Evolutionary conservation across 2,113 vertebrate genomes (phyloP), one percentile per base, ranked within the genome.

Genomic region (Megaceryle torquata): DNA sequence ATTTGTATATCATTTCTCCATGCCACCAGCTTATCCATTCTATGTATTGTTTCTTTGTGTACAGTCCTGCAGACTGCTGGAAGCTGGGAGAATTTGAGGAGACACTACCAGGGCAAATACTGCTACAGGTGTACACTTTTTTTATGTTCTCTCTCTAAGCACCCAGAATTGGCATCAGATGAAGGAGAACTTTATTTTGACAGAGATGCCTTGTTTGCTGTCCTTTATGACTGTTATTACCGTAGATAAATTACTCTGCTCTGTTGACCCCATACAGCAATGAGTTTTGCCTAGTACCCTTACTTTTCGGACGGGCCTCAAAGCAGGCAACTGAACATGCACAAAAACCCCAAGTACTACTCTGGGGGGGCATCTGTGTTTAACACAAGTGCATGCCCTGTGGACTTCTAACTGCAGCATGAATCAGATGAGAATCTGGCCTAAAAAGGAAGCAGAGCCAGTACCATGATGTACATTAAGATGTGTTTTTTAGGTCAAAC

Each of bases 1-100:
- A 44, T 63, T 91, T 93, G 90, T 96, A 78, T 86, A 88, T 96
- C 60, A 86, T 90, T 95, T 91, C 69, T 60, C 25, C 19, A 24
- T 1, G 1, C 64, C 64, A 71, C 33, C 1, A 2, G 44, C 78
- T 91, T 65, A 82, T 69, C 35, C 20, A 1, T 82, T 65, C 80
- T 75, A 18, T 68, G 48, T 24, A 16, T 53, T 37, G 48, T 44
- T 88, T 69, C 64, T 83, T 59, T 94, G 57, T 48, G 51, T 41
- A 50, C 16, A 51, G 15, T 57, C 67, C 24, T 33, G 44, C 43
- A 89, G 35, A 26, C 15, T 69, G 50, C 8, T 3, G 7, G 76
- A 75, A 75, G 33, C 39, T 59, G 13, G 5, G 22, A 80, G 33
- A 51, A 68, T 39, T 3, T 48, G 44, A 13, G 33, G 41, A 91